Conservation (phyloP, 2,113 vertebrate species). For the Gallinago undulata region DNA sequence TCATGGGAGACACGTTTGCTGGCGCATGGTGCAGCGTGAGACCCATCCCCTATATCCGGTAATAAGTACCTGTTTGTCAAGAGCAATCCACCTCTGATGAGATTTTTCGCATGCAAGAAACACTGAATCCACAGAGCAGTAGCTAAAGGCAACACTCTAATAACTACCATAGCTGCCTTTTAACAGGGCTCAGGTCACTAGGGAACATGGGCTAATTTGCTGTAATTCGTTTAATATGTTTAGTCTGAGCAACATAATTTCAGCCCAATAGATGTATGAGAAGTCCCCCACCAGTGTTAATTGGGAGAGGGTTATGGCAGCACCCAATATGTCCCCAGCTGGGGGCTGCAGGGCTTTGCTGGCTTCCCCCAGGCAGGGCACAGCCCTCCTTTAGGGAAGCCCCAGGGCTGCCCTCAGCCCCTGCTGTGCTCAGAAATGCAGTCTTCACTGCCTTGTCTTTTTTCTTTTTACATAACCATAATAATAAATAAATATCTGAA, state of each 20-base stretch:
- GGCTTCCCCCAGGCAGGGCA: neutral
- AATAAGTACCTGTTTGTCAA: neutral
- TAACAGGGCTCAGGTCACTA: neutral
- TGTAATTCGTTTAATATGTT: conserved; percentile 65
- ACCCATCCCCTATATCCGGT: neutral
- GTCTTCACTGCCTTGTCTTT: neutral
- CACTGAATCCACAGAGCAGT: neutral
- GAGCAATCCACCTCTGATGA: neutral
- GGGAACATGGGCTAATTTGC: conserved; percentile 26
- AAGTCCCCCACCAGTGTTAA: neutral
- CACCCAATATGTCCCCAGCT: fast-evolving
- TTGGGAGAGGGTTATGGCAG: neutral
- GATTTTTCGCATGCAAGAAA: neutral
- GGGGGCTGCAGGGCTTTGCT: neutral
- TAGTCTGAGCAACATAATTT: conserved; percentile 45
- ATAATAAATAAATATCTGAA: neutral
- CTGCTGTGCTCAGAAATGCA: neutral
- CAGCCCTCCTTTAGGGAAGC: neutral
- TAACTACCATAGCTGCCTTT: neutral
- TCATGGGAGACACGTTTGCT: neutral
- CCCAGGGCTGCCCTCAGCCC: neutral
- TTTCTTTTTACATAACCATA: neutral
- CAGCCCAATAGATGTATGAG: neutral
- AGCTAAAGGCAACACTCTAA: neutral
- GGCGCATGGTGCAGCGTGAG: neutral